These are phyloP conservation scores for Glyptemys insculpta DNA, from an alignment of 2,797 vertebrate species.

Conservation along the genomic window DNA sequence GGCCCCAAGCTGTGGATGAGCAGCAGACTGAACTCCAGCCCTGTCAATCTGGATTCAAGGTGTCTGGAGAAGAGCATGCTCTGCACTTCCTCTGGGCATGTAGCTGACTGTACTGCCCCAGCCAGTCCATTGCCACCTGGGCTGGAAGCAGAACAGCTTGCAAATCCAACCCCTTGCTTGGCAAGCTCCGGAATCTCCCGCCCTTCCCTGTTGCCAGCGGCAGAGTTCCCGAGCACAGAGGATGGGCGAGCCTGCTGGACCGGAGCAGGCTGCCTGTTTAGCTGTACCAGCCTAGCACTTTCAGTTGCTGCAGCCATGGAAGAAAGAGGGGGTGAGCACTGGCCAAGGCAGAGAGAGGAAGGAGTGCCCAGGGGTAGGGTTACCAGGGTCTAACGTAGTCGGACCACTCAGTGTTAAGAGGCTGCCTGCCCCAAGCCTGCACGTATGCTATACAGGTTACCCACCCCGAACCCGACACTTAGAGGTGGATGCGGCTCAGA, in stretches of 20 bases:
- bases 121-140: not conserved
- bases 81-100: not conserved
- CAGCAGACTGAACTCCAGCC: not conserved
- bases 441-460: no score
- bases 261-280: not conserved
- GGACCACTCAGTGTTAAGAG: no score
- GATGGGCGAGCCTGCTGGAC: not conserved
- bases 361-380: no score
- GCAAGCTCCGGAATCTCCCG: not conserved
- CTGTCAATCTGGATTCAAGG: not conserved
- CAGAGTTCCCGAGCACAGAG: not conserved
- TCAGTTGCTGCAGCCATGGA: not conserved
- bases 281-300: no score
- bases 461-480: accelerated
- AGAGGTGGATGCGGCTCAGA: not conserved
- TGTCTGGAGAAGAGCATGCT: not conserved
- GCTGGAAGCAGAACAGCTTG: accelerated
- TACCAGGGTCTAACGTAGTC: not conserved
- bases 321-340: not conserved
- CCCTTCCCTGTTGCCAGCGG: not conserved
- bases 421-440: not conserved
- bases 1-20: not conserved
- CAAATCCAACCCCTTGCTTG: not conserved
- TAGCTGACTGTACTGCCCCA: accelerated
- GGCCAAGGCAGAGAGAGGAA: no score